These are phyloP conservation scores for Melanotaenia boesemani DNA, from an alignment of 2,797 vertebrate genomes.

Conservation along the genomic window DNA sequence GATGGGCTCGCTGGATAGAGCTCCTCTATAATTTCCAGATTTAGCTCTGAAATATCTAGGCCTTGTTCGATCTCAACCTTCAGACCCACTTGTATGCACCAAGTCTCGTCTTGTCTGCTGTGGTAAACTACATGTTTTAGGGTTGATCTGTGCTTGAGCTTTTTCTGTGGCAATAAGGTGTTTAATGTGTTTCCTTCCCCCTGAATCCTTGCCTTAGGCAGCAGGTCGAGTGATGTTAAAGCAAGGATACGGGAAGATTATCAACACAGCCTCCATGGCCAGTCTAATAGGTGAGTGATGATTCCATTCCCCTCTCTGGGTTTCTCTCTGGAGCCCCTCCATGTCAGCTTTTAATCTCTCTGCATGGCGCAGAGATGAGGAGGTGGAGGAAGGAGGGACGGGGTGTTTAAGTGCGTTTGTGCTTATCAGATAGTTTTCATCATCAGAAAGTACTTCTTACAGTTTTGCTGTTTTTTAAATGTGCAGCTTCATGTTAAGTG, in stretches of 20 bases:
- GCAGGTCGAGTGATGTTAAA: conserved; percentile 93
- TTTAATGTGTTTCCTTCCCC: conserved; percentile 78
- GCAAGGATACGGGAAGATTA: conserved; percentile 95
- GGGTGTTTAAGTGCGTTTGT: conserved; percentile 48
- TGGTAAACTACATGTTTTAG: conserved; percentile 48
- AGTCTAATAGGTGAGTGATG: conserved; percentile 97
- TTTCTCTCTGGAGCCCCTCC: conserved; percentile 67
- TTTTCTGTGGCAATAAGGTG: conserved; percentile 84
- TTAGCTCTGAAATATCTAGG: conserved; percentile 25
- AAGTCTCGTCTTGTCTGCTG: conserved; percentile 18
- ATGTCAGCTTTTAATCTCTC: conserved; percentile 70
- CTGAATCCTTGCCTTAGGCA: conserved; percentile 90
- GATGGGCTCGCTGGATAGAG: conserved; percentile 15
- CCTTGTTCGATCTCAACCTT: too few species aligned
- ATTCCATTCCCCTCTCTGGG: conserved; percentile 69
- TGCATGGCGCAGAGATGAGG: conserved; percentile 57
- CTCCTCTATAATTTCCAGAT: conserved; percentile 19
- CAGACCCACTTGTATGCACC: not conserved
- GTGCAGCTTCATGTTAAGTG: conserved; percentile 22
- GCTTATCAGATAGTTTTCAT: conserved; percentile 37
- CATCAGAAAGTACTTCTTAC: conserved; percentile 7
- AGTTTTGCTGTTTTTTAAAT: conserved; percentile 28
- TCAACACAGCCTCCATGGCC: conserved; percentile 96
- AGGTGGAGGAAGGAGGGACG: conserved; percentile 19
- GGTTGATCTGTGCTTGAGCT: conserved; percentile 73